Evolutionary conservation across 2,888 invertebrate genomes (phyloP), one percentile per base, ranked within the genome.

Genomic region (Conus canariensis): DNA sequence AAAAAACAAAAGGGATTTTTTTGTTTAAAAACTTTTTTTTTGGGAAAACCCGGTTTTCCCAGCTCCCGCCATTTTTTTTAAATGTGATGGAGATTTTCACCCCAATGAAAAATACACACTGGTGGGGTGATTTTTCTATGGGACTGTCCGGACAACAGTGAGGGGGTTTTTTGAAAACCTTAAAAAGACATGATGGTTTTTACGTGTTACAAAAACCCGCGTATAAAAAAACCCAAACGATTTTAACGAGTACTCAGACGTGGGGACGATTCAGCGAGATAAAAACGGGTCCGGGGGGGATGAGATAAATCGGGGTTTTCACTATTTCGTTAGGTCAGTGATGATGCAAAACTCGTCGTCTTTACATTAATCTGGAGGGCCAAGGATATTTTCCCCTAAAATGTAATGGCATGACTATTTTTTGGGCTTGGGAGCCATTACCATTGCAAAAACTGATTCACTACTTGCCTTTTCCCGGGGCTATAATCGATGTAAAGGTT

Each of bases 241-340:
- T n/a, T 87, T 74, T 10, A 70, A 87, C 19, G 70, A 56, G 22
- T 4, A 56, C 70, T n/a, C 59, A 9, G 67, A 87, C n/a, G 87
- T 74, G 16, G 74, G 67, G 87, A 87, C 74, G 10, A 64, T 16
- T 70, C 87, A 8, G 87, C 14, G 87, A 87, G 16, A n/a, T 56
- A n/a, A n/a, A 1, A 22, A 14, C 8, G n/a, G 56, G 70, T 45
- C 22, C n/a, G n/a, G n/a, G 8, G 77, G 22, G 6, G 30, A 30
- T 22, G 10, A 30, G 22, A 12, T 45, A 3, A 45, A 2, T 45
- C 45, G 1, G 3, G 45, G 45, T n/a, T n/a, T n/a, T 4, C 45
- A 45, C 45, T 45, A 80, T 16, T 22, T 2, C 10, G n/a, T 12
- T 56, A 19, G 64, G 8, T 67, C 58, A 22, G 7, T 10, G 56